Base-by-base conservation (phyloP, 2,888 invertebrate species). In the Drymonia ruficornis region DNA sequence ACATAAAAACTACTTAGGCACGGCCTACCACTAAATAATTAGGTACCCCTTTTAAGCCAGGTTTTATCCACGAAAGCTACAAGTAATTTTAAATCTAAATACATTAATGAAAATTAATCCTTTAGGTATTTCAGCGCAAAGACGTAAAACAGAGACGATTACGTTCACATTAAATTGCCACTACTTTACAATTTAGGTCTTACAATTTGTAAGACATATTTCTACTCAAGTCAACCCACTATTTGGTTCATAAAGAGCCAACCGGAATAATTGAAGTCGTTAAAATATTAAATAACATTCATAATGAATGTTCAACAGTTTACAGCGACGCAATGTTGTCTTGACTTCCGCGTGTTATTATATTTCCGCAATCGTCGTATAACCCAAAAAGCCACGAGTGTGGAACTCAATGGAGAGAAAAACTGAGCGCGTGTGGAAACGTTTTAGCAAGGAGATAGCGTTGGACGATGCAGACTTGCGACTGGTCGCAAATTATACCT, bases 341-440 rank as follows among this genome's bases (percentile, higher is more conserved):
- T 34, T 28, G 43, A 48, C 15, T 38, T 49, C 38, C 18, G 11
- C 12, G 23, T 42, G 29, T 34, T 48, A 34, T 29, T 31, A 47
- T 57, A 44, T 38, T 40, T 50, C 36, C 36, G 16, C 38, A 52
- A 56, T 56, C 29, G 44, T 50, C 44, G 53, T 51, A 47, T 54
- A 60, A 60, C 63, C 59, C 56, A 67, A 67, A 58, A 60, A 55
- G 49, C 63, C 62, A 55, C 49, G 53, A 67, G 60, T 69, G 60
- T 68, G 64, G 70, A 69, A 63, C 56, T 65, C 60, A 64, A 61
- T 71, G 60, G 49, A 46, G 50, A 65, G 64, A 62, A 71, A 68
- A 70, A 69, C 62, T 64, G 51, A 57, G 55, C 55, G 58, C 56
- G 64, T 55, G 55, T 57, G 60, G 52, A 55, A 54, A 62, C 58